Conservation (phyloP, 2,888 invertebrate species). For the Hypolimnas misippus region DNA sequence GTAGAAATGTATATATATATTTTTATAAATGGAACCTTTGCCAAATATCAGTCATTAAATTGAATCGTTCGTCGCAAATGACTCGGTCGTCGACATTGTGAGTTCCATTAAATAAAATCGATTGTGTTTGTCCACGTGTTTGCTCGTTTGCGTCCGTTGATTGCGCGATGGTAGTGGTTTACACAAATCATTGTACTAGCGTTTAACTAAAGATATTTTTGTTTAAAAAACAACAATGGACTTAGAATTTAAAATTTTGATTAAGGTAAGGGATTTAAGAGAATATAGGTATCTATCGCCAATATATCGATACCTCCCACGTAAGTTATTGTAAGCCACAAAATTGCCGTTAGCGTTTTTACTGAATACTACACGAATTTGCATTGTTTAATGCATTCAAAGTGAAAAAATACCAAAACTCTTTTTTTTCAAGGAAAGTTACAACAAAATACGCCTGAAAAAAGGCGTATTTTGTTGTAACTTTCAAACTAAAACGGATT, state of each 20-base stretch:
- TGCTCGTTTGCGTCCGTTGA: constrained; percentile 79
- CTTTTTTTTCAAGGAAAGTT: too few relatives aligned
- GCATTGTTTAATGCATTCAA: too few relatives aligned
- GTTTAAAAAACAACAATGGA: not conserved
- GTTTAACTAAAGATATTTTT: constrained; percentile 18
- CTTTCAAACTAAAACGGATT: too few relatives aligned
- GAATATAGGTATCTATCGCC: too few relatives aligned
- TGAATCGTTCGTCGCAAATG: constrained; percentile 32
- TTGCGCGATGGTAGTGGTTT: constrained; percentile 81
- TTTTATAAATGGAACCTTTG: constrained; percentile 14
- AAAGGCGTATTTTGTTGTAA: too few relatives aligned
- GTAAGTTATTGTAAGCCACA: too few relatives aligned
- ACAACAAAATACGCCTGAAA: too few relatives aligned
- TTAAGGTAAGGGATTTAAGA: too few relatives aligned
- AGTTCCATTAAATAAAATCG: constrained; percentile 70
- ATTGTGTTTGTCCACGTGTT: constrained; percentile 76
- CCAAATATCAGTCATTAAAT: constrained; percentile 37
- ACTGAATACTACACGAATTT: too few relatives aligned
- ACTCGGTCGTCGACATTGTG: constrained; percentile 41
- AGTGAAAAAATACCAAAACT: too few relatives aligned
- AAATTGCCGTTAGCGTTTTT: too few relatives aligned
- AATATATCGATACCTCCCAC: too few relatives aligned
- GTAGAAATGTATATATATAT: not conserved
- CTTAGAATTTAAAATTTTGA: not conserved
- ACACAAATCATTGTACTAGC: constrained; percentile 65